These are phyloP conservation scores for Sebastes ruberrimus DNA, from an alignment of 2,797 vertebrate genomes.

Conservation along the genomic window DNA sequence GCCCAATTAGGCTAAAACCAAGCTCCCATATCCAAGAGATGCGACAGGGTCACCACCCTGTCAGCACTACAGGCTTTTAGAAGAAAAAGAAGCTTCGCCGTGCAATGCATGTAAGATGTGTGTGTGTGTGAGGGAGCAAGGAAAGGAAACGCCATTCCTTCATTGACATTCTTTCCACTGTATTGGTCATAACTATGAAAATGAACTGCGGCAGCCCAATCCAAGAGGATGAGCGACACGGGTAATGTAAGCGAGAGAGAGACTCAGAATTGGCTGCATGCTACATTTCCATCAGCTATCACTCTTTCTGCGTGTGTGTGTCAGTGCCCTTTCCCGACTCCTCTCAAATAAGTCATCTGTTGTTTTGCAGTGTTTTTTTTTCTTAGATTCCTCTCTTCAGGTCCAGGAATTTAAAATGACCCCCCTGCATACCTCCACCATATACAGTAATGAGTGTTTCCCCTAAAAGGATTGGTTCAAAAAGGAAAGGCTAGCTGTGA, in stretches of 20 bases:
- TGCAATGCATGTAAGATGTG: neutral
- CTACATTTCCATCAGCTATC: slow-evolving; percentile 1
- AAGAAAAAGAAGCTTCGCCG: neutral
- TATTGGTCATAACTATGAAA: slow-evolving; percentile 38
- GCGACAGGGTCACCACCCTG: slow-evolving; percentile 41
- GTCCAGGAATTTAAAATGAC: slow-evolving; percentile 34
- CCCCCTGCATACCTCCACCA: slow-evolving; percentile 31
- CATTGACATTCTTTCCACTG: slow-evolving; percentile 48
- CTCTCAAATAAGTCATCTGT: slow-evolving; percentile 44
- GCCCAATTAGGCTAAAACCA: slow-evolving; percentile 44
- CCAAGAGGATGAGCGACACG: neutral
- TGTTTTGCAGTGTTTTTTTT: slow-evolving; percentile 43
- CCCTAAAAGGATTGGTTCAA: slow-evolving; percentile 65
- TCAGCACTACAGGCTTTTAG: neutral
- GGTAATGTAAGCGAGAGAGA: neutral
- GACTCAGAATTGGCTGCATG: neutral
- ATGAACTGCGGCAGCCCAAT: slow-evolving; percentile 6
- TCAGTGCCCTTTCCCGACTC: slow-evolving; percentile 23
- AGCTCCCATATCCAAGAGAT: slow-evolving; percentile 19
- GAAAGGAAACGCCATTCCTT: slow-evolving; percentile 8
- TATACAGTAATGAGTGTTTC: slow-evolving; percentile 31
- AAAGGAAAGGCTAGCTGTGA: slow-evolving; percentile 20
- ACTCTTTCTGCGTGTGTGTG: neutral
- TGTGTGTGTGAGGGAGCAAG: neutral
- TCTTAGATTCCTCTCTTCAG: slow-evolving; percentile 27